Conservation (phyloP, 2,113 vertebrate species). For the Lasiurus borealis region DNA sequence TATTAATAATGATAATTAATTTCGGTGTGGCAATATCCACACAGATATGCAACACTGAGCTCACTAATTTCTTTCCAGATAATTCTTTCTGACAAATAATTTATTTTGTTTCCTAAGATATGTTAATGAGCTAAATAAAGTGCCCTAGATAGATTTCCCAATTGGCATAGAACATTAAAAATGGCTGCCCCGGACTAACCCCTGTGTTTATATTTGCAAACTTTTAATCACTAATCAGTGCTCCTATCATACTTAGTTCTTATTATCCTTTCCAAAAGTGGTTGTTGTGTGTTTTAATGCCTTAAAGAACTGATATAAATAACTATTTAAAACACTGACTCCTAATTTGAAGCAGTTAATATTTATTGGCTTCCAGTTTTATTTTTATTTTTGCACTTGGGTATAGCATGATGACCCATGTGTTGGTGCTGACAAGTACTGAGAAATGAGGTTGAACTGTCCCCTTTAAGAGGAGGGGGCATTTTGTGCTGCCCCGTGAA, state of each 20-base stretch:
- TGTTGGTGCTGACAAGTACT: background rate
- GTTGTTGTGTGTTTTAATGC: background rate
- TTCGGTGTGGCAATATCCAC: constrained; percentile 82
- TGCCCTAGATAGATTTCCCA: constrained; percentile 54
- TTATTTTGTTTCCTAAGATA: constrained; percentile 78
- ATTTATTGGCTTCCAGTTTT: background rate
- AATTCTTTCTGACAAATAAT: constrained; percentile 87
- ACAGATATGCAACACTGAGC: constrained; percentile 83
- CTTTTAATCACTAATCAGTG: constrained; percentile 22
- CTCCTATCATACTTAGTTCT: background rate
- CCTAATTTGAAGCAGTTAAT: background rate
- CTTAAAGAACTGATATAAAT: background rate
- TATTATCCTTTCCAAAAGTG: background rate
- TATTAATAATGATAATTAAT: constrained; percentile 88
- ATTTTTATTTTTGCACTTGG: background rate
- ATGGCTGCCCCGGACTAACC: constrained; percentile 42
- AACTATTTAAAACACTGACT: background rate
- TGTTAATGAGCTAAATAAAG: constrained; percentile 81
- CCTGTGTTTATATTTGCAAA: background rate
- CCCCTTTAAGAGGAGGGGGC: background rate
- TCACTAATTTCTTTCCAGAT: constrained; percentile 86
- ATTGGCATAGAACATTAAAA: constrained; percentile 74
- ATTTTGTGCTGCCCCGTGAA: background rate
- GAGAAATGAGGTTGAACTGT: background rate
- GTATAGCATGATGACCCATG: background rate